These are phyloP conservation scores for Busseola fusca DNA, from an alignment of 2,888 invertebrate species.

Conservation along the genomic window DNA sequence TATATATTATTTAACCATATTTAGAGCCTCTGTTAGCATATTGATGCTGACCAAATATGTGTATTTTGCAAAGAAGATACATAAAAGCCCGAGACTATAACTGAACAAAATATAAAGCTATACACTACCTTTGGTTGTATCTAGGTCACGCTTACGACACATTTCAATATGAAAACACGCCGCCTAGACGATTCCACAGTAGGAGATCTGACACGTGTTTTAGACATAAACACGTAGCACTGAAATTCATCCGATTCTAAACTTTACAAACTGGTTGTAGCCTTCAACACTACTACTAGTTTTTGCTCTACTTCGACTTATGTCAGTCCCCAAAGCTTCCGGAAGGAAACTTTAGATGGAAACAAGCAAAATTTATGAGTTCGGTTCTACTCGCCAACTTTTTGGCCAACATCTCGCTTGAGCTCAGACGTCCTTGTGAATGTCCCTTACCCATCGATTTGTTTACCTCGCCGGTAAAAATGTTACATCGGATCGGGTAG, in stretches of 20 bases:
- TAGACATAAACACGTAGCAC: slow-evolving; percentile 22
- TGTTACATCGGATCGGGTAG: slow-evolving; percentile 63
- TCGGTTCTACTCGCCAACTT: slow-evolving; percentile 28
- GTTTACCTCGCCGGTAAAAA: slow-evolving; percentile 67
- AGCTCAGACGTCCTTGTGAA: slow-evolving; percentile 58
- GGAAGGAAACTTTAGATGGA: slow-evolving; percentile 8
- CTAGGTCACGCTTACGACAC: slow-evolving; percentile 56
- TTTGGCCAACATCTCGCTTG: slow-evolving; percentile 33
- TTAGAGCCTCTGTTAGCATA: neutral
- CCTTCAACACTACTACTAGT: neutral
- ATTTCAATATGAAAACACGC: slow-evolving; percentile 49
- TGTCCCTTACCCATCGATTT: slow-evolving; percentile 66
- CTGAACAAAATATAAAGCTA: slow-evolving; percentile 41
- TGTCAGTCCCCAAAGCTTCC: neutral
- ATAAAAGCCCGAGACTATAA: slow-evolving; percentile 7
- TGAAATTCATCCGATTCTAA: slow-evolving; percentile 9
- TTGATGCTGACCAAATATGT: neutral
- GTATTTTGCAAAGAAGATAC: slow-evolving; percentile 13
- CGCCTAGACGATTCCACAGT: slow-evolving; percentile 27
- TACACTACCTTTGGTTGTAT: slow-evolving; percentile 44
- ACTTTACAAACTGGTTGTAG: neutral
- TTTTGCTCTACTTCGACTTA: slow-evolving; percentile 2
- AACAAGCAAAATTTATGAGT: slow-evolving; percentile 24
- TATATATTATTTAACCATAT: too few species aligned
- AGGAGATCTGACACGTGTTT: slow-evolving; percentile 43